Evolutionary conservation across 2,797 vertebrate genomes (phyloP).

Genomic region (Botia almorhae): DNA sequence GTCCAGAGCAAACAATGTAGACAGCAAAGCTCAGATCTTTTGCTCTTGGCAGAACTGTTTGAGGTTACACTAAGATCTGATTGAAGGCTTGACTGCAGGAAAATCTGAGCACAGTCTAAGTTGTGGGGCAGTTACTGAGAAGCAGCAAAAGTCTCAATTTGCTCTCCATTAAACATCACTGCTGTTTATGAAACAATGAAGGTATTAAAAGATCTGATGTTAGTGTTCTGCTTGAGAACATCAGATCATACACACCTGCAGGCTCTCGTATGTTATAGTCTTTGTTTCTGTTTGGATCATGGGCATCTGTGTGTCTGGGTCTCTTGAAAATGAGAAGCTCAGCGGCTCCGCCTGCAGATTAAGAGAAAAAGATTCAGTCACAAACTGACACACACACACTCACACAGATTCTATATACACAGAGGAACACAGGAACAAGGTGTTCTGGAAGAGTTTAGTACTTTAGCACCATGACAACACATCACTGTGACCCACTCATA

Average conservation of each 20-base stretch:
- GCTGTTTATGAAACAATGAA: no score
- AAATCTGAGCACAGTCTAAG: no score
- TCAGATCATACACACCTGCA: constrained; percentile 73
- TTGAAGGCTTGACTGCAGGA: no score
- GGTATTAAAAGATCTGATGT: no score
- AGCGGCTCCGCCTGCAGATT: constrained; percentile 79
- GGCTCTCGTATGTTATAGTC: constrained; percentile 85
- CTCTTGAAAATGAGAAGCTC: constrained; percentile 73
- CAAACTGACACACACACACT: not conserved
- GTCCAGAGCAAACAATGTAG: no score
- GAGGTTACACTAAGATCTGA: no score
- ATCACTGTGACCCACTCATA: not conserved
- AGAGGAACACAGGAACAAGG: not conserved
- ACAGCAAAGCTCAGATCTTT: no score
- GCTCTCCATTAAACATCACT: no score
- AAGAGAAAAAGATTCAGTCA: not conserved
- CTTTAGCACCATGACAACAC: not conserved
- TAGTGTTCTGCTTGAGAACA: not conserved
- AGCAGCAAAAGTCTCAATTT: no score
- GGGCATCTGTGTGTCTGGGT: constrained; percentile 79
- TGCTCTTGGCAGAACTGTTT: no score
- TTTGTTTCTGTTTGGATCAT: constrained; percentile 87
- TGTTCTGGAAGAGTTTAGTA: not conserved
- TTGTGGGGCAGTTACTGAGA: no score
- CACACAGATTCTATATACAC: no score